Evolutionary conservation across 2,888 invertebrate species (phyloP).

Genomic region (Camptogramma bilineatum): DNA sequence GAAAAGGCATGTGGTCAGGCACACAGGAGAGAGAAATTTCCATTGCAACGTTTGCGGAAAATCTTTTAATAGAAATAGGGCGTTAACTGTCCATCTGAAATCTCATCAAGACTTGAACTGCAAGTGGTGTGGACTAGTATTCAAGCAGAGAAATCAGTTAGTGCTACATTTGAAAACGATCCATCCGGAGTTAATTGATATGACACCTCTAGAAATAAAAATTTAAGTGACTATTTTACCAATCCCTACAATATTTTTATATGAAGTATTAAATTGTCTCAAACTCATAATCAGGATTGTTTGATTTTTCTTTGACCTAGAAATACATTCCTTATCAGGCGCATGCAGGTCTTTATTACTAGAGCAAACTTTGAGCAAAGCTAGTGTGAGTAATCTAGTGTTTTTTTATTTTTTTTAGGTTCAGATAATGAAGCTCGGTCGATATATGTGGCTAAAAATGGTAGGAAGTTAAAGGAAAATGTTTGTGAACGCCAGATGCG

Average conservation of each 20-base stretch:
- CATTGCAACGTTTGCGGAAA: conserved; percentile 70
- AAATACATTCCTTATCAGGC: not conserved
- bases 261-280: not conserved
- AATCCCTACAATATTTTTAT: not conserved
- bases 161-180: conserved; percentile 57
- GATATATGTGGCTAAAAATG: conserved; percentile 58
- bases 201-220: conserved; percentile 47
- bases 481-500: conserved; percentile 78
- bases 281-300: not conserved
- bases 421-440: conserved; percentile 58
- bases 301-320: not conserved
- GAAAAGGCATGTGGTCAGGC: conserved; percentile 72
- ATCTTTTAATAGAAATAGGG: conserved; percentile 65
- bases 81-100: conserved; percentile 67
- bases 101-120: conserved; percentile 67
- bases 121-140: conserved; percentile 62
- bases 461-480: conserved; percentile 75
- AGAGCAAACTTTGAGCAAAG: conserved; percentile 4
- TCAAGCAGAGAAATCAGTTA: conserved; percentile 58
- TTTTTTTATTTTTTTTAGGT: conserved; percentile 76
- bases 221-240: conserved; percentile 35
- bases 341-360: not conserved
- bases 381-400: conserved; percentile 17
- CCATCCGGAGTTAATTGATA: conserved; percentile 56
- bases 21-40: conserved; percentile 69